phyloP scores from a whole-genome alignment of 1,140 invertebrate genomes.

The Metopolophium dirhodum region DNA sequence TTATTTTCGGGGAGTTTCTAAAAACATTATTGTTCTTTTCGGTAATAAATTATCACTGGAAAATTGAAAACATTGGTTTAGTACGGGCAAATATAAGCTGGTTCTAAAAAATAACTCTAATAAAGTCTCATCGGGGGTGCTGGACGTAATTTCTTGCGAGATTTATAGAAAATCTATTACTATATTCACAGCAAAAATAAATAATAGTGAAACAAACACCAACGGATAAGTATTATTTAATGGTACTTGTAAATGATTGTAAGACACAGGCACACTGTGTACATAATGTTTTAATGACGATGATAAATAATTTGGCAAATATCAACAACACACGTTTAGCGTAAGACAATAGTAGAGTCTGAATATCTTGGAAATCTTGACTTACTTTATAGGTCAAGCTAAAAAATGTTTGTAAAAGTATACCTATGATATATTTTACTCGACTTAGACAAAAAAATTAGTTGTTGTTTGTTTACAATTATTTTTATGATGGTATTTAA shows the following conservation, averaged over 20 bases:
- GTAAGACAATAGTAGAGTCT: neutral
- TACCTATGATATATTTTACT: neutral
- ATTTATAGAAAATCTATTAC: neutral
- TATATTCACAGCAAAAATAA: neutral
- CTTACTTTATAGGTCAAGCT: neutral
- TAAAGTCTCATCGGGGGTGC: slow-evolving; percentile 22
- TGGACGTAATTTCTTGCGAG: neutral
- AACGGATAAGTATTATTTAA: neutral
- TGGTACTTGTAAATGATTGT: neutral
- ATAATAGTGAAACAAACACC: neutral
- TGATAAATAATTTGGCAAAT: neutral
- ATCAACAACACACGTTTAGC: neutral
- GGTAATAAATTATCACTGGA: slow-evolving; percentile 7
- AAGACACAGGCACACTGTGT: neutral
- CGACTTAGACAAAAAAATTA: neutral
- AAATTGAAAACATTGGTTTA: slow-evolving; percentile 21
- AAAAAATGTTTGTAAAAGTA: neutral
- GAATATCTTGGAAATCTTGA: neutral
- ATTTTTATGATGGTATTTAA: neutral
- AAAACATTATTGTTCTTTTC: neutral
- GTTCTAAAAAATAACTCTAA: neutral
- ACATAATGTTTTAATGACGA: neutral
- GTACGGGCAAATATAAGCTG: neutral
- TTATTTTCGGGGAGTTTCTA: neutral
- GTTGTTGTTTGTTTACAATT: neutral